Base-by-base conservation (phyloP, 2,113 vertebrate species). In the Sinocyclocheilus maitianheensis region DNA sequence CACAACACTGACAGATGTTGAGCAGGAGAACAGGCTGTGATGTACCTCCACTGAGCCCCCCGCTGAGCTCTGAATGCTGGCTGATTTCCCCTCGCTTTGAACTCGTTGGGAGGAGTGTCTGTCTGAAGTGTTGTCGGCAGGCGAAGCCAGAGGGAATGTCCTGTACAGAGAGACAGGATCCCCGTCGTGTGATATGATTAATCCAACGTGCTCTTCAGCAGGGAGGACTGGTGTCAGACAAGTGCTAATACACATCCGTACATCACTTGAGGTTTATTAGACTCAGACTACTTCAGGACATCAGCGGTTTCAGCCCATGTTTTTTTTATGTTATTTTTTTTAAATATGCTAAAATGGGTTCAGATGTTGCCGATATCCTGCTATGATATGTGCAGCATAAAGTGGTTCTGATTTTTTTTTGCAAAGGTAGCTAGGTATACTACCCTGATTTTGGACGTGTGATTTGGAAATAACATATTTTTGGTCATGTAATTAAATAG, bases 1-100 rank as follows among this genome's bases (percentile, higher is more conserved):
- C 72, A 2, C 8, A 12, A 34, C 22, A 20, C 60, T 58, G 85
- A 82, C 71, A 77, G 58, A 76, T 86, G 69, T 82, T 86, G 62
- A 58, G 37, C n/a, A 14, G 53, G 11, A 43, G 78, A 74, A 75
- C 55, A 81, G 77, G 22, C 22, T 37, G 65, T 81, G 85, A 67
- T 80, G 63, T 77, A 65, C 85, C 53, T 74, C 30, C 12, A 4
- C 26, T 6, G 13, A 76, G 22, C 51, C 63, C 67, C 84, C 84
- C 34, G 84, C 84, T 58, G 84, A 55, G 77, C 37, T 74, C 69
- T 86, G 77, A 60, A 81, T 37, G 51, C 62, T 85, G 76, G 84
- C 58, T 69, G 62, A 69, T 78, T 79, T 79, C 46, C 77, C 11
- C 12, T 84, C 30, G 18, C 67, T 84, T 84, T 84, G 82, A 84